These are phyloP conservation scores for Propithecus coquereli DNA, from an alignment of 2,113 vertebrate species.

Conservation along the genomic window DNA sequence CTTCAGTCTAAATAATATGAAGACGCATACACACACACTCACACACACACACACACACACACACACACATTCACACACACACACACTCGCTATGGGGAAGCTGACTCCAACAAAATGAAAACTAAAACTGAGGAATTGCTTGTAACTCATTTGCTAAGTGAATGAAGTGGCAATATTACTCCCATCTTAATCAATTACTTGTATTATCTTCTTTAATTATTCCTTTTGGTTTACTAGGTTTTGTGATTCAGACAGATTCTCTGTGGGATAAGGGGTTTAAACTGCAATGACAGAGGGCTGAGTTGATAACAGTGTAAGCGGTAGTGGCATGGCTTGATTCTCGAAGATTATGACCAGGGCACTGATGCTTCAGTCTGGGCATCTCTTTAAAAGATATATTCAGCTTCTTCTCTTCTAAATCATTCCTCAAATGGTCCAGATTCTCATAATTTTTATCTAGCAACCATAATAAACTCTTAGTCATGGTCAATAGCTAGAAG, in stretches of 20 bases:
- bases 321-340: neutral
- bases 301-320: neutral
- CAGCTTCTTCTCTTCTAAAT: neutral
- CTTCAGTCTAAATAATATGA: neutral
- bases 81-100: neutral
- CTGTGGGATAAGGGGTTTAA: neutral
- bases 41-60: rapidly evolving
- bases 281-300: neutral
- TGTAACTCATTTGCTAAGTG: neutral
- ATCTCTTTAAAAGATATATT: neutral
- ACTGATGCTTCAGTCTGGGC: neutral
- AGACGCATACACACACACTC: neutral
- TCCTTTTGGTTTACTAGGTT: neutral
- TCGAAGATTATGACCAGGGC: neutral
- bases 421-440: neutral
- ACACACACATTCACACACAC: neutral
- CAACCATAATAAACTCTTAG: neutral
- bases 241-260: neutral
- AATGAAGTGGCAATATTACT: neutral
- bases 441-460: neutral
- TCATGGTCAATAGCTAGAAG: neutral
- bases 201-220: neutral
- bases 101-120: neutral
- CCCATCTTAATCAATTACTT: neutral
- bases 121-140: neutral